phyloP scores from a whole-genome alignment of 2,797 vertebrate genomes.

The Rhadinocentrus ornatus region DNA sequence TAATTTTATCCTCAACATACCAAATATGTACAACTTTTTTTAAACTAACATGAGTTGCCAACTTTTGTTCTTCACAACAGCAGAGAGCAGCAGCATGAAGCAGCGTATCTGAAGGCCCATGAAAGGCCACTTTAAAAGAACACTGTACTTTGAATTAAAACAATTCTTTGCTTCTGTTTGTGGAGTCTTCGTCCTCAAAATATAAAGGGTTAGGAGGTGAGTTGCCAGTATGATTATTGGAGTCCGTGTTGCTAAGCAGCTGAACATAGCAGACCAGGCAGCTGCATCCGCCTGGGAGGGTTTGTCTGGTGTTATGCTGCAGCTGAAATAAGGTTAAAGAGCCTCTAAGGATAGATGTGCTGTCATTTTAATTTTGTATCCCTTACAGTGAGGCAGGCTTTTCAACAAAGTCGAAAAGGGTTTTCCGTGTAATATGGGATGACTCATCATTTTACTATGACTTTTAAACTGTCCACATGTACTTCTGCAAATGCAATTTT shows the following conservation, averaged over 20 bases:
- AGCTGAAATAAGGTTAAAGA: slow-evolving; percentile 70
- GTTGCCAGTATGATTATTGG: slow-evolving; percentile 4
- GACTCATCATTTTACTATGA: slow-evolving; percentile 8
- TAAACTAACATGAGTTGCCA: background rate
- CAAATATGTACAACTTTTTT: background rate
- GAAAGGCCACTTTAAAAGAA: background rate
- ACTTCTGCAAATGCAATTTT: slow-evolving; percentile 11
- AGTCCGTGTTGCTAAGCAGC: slow-evolving; percentile 46
- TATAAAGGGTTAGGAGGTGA: background rate
- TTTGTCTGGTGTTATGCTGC: slow-evolving; percentile 62
- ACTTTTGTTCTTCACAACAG: background rate
- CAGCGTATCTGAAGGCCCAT: background rate
- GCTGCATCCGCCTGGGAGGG: slow-evolving; percentile 66
- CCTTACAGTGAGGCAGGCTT: background rate
- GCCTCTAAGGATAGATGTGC: slow-evolving; percentile 62
- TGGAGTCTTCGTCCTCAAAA: background rate
- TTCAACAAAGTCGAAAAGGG: background rate
- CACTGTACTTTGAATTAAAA: background rate
- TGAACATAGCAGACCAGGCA: slow-evolving; percentile 48
- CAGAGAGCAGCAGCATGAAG: background rate
- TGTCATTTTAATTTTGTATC: slow-evolving; percentile 22
- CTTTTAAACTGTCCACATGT: background rate
- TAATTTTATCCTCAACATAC: too few species aligned
- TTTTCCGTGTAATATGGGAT: slow-evolving; percentile 5
- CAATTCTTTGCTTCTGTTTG: background rate